Evolutionary conservation across 2,888 invertebrate species (phyloP).

Genomic region (Coleophora deauratella): DNA sequence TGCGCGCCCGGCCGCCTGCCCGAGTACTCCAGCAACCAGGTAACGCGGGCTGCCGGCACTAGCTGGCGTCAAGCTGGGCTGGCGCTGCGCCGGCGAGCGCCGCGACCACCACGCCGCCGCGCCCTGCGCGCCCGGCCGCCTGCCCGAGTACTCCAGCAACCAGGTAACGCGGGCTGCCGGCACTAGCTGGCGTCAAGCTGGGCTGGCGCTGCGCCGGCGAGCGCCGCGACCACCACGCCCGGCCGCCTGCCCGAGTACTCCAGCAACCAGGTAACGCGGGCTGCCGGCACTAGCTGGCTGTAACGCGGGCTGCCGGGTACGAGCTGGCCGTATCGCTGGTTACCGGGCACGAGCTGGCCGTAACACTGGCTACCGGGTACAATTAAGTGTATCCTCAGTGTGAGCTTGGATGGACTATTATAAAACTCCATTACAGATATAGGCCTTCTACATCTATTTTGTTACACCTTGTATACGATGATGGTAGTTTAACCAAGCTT

Average conservation of each 20-base stretch:
- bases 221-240: conserved; percentile 87
- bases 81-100: background rate
- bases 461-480: too few species aligned
- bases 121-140: conserved; percentile 84
- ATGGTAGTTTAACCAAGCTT: too few species aligned
- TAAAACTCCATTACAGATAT: too few species aligned
- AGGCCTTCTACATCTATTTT: too few species aligned
- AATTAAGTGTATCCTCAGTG: too few species aligned
- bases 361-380: background rate
- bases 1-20: conserved; percentile 97
- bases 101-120: conserved; percentile 93
- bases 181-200: background rate
- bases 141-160: conserved; percentile 89
- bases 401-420: too few species aligned
- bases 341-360: background rate
- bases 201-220: background rate
- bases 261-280: conserved; percentile 78
- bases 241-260: conserved; percentile 85
- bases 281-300: background rate
- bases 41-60: conserved; percentile 26
- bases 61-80: background rate
- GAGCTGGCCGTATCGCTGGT: background rate
- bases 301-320: background rate
- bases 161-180: conserved; percentile 60
- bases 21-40: conserved; percentile 96